Evolutionary conservation across 2,797 vertebrate genomes (phyloP).

Genomic region (Tachyglossus aculeatus): DNA sequence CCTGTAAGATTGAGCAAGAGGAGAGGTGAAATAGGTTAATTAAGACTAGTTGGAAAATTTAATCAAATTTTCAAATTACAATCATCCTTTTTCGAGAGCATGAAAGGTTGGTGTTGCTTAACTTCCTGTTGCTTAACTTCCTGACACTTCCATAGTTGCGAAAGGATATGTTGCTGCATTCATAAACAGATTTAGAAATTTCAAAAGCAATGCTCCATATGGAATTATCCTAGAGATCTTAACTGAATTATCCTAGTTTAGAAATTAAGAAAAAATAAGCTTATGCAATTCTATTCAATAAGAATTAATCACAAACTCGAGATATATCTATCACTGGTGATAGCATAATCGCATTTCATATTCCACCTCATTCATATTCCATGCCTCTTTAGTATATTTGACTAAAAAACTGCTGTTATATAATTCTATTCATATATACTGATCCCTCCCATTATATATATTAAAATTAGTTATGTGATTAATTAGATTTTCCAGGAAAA

Average conservation of each 20-base stretch:
- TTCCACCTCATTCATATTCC: conserved; percentile 54
- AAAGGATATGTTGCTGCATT: background rate
- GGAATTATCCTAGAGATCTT: conserved; percentile 31
- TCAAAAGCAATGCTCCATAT: conserved; percentile 36
- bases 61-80: background rate
- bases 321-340: conserved; percentile 64
- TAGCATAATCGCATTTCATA: conserved; percentile 68
- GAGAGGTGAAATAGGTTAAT: background rate
- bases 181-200: conserved; percentile 10
- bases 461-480: conserved; percentile 57
- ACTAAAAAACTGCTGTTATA: too few species aligned
- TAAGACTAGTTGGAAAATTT: background rate
- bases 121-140: background rate
- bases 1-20: background rate
- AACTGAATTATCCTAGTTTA: conserved; percentile 40
- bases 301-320: conserved; percentile 52
- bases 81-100: background rate
- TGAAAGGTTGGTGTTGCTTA: background rate
- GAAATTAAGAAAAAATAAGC: conserved; percentile 22
- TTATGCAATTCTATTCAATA: conserved; percentile 5
- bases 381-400: too few species aligned
- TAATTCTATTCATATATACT: conserved; percentile 31
- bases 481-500: conserved; percentile 47
- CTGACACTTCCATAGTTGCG: too few species aligned
- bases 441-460: conserved; percentile 58